phyloP scores from a whole-genome alignment of 2,888 invertebrate genomes.

The Eupithecia dodoneata region DNA sequence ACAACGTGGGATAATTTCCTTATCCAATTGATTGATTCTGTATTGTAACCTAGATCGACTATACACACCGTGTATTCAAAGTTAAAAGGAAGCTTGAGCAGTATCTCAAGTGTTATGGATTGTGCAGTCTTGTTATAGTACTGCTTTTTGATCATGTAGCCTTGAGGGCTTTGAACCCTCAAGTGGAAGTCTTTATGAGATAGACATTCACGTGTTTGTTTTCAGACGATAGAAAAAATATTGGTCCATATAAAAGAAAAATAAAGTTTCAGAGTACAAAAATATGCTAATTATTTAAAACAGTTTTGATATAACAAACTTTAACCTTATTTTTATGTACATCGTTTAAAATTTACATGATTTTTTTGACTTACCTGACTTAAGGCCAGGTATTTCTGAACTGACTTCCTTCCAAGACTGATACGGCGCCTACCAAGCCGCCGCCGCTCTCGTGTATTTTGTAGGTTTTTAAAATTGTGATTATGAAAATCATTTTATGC shows the following conservation, averaged over 20 bases:
- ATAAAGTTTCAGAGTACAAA: not conserved
- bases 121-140: conserved; percentile 65
- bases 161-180: conserved; percentile 74
- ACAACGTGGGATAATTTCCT: too few relatives aligned
- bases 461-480: too few relatives aligned
- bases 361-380: too few relatives aligned
- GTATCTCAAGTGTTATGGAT: conserved; percentile 77
- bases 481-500: too few relatives aligned
- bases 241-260: not conserved
- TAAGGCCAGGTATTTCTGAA: too few relatives aligned
- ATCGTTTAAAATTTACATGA: not conserved
- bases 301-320: not conserved
- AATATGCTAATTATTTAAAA: not conserved
- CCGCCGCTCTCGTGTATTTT: too few relatives aligned
- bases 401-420: too few relatives aligned
- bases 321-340: not conserved
- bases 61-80: conserved; percentile 5
- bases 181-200: conserved; percentile 31
- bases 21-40: too few relatives aligned
- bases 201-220: conserved; percentile 21
- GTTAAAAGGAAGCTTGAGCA: conserved; percentile 36
- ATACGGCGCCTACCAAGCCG: too few relatives aligned
- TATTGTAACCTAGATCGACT: not conserved
- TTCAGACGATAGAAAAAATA: conserved; percentile 7
- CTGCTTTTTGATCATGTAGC: conserved; percentile 73